Evolutionary conservation across 1,140 invertebrate species (phyloP).

Genomic region (Drosophila paulistorum): DNA sequence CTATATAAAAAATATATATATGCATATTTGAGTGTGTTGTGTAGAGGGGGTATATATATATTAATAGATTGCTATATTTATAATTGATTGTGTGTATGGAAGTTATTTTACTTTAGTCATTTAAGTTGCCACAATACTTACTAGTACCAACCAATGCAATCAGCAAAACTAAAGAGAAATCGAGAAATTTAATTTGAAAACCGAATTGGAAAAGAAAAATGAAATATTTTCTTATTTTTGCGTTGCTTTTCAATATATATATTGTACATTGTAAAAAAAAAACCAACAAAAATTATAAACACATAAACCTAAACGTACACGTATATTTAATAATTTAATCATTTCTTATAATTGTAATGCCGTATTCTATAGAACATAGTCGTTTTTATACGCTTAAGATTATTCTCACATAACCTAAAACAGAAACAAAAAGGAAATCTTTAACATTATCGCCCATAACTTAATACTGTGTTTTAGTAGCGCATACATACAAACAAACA

Average conservation of each 20-base stretch:
- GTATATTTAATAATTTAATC: slow-evolving; percentile 41
- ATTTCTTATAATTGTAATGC: slow-evolving; percentile 51
- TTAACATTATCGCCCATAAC: slow-evolving; percentile 63
- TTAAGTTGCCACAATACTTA: slow-evolving; percentile 80
- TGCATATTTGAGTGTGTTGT: slow-evolving; percentile 27
- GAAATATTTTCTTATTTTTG: slow-evolving; percentile 29
- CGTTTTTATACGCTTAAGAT: slow-evolving; percentile 78
- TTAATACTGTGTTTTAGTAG: slow-evolving; percentile 70
- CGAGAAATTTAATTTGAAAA: slow-evolving; percentile 33
- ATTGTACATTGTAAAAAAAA: slow-evolving; percentile 59
- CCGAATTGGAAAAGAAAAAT: slow-evolving; percentile 21
- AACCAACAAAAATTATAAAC: slow-evolving; percentile 22
- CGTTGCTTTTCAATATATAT: slow-evolving; percentile 39
- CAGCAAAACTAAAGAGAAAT: slow-evolving; percentile 15
- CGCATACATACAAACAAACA: slow-evolving; percentile 46
- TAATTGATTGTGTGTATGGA: slow-evolving; percentile 46
- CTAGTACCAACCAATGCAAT: slow-evolving; percentile 32
- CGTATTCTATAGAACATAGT: slow-evolving; percentile 64
- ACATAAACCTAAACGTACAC: slow-evolving; percentile 60
- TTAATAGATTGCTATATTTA: slow-evolving; percentile 23
- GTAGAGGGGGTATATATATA: slow-evolving; percentile 6
- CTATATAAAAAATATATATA: slow-evolving; percentile 14
- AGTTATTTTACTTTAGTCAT: slow-evolving; percentile 68
- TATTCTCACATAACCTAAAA: slow-evolving; percentile 75
- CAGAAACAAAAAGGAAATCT: slow-evolving; percentile 47